Percentiles rank a stretch among this genome's conserved stretches.
These are phyloP conservation scores for Danionella dracula DNA, from an alignment of 2,797 vertebrate species.

Conservation along the genomic window DNA sequence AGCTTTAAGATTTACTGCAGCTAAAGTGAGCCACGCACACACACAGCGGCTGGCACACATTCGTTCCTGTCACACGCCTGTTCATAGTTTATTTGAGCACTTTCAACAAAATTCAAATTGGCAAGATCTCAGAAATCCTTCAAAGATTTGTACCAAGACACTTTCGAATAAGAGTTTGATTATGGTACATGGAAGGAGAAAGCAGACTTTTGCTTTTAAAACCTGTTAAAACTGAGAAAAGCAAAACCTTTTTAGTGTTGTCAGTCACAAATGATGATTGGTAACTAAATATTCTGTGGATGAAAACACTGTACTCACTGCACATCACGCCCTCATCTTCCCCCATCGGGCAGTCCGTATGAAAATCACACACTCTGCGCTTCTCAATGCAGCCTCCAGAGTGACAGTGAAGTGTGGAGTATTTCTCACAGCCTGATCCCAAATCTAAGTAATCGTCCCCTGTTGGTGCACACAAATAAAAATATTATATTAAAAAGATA, in stretches of 20 bases:
- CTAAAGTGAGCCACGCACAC: conserved; percentile 50
- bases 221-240: background rate
- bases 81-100: conserved; percentile 11
- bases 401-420: conserved; percentile 69
- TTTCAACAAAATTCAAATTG: conserved; percentile 24
- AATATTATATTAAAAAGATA: background rate
- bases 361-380: conserved; percentile 77
- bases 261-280: background rate
- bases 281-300: no score
- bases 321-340: conserved; percentile 73
- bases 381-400: conserved; percentile 69
- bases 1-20: conserved; percentile 50
- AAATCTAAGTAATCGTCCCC: conserved; percentile 43
- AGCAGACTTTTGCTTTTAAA: no score
- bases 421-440: conserved; percentile 50
- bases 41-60: background rate
- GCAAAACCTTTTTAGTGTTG: background rate
- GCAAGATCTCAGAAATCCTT: conserved; percentile 27
- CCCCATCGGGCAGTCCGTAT: conserved; percentile 72
- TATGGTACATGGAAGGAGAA: conserved; percentile 5
- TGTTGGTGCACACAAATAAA: conserved; percentile 39
- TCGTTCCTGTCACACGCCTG: background rate
- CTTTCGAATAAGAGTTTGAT: conserved; percentile 12
- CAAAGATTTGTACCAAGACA: background rate
- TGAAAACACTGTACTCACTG: conserved; percentile 77